Conservation (phyloP, 2,888 invertebrate genomes). For the Apotomis capreana region DNA sequence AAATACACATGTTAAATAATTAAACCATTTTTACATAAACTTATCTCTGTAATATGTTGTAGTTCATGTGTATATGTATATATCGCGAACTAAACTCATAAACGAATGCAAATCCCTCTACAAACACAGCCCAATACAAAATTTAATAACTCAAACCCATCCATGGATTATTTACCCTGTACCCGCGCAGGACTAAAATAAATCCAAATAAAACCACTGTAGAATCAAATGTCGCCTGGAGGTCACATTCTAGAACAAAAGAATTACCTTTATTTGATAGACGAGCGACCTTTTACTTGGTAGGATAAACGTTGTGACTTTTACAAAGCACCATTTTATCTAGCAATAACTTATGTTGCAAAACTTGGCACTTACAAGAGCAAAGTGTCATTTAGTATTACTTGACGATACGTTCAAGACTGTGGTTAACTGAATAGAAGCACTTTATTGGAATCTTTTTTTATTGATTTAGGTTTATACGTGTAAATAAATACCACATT, state of each 20-base stretch:
- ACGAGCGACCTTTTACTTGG: slow-evolving; percentile 6
- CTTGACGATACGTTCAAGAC: background rate
- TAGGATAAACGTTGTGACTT: slow-evolving; percentile 17
- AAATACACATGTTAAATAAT: no score
- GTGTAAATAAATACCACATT: no score
- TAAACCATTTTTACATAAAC: no score
- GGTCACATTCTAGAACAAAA: slow-evolving; percentile 5
- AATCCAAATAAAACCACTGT: background rate
- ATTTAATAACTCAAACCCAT: background rate
- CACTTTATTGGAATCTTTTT: no score
- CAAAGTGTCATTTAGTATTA: background rate
- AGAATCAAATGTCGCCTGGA: slow-evolving; percentile 1
- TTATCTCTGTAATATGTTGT: no score
- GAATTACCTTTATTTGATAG: slow-evolving; percentile 21
- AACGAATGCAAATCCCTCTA: background rate
- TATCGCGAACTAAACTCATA: background rate
- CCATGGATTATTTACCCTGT: slow-evolving; percentile 24
- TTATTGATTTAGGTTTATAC: no score
- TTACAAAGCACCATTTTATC: background rate
- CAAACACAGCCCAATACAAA: background rate
- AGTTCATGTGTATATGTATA: no score
- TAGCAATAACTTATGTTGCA: background rate
- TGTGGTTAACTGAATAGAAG: no score
- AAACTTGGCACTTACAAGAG: background rate
- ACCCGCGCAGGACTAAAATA: background rate